Base-by-base conservation (phyloP, 2,888 invertebrate genomes). In the Ctena decussata region DNA sequence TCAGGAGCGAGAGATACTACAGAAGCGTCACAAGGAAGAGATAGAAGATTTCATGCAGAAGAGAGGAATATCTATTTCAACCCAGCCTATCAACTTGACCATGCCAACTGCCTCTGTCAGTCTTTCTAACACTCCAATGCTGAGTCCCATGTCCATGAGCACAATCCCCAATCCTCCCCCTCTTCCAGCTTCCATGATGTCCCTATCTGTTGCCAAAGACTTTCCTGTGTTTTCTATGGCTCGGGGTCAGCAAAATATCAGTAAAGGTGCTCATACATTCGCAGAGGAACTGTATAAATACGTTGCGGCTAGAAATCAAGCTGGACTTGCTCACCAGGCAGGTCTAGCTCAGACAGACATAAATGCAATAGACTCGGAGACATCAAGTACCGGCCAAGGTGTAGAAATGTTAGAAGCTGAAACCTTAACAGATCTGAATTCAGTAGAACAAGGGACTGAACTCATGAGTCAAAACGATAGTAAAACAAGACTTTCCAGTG, bases 21-120 rank as follows among this genome's bases (percentile, higher is more conserved):
- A 91, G 49, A 82, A 85, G 70, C 86, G 81, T 71, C 92, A 93
- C 44, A 87, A 91, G 46, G 77, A 87, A 39, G 93, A 94, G 82
- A 89, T 92, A 24, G 89, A 91, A 65, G 89, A 87, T 32, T 93
- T 91, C 72, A 84, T 92, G 77, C 80, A 77, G 41, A 81, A 72
- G 41, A 90, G 90, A 53, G 93, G 92, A 27, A 81, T 88, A 53
- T 82, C 74, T 37, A 83, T 91, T n/a, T 81, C 90, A 27, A 57
- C 87, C 18, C 87, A 90, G 12, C 90, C 90, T 21, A 89, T 89
- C 41, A 75, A 46, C 37, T n/a, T 49, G 39, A 46, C 57, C n/a
- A 80, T 86, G 81, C 32, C 86, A 76, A 49, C 89, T 44, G 78
- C 86, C 39, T 70, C 71, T 18, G 84, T 85, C 53, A 87, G 69